Evolutionary conservation across 2,797 vertebrate genomes (phyloP), one percentile per base, ranked within the genome.

Genomic region (Tenualosa ilisha): DNA sequence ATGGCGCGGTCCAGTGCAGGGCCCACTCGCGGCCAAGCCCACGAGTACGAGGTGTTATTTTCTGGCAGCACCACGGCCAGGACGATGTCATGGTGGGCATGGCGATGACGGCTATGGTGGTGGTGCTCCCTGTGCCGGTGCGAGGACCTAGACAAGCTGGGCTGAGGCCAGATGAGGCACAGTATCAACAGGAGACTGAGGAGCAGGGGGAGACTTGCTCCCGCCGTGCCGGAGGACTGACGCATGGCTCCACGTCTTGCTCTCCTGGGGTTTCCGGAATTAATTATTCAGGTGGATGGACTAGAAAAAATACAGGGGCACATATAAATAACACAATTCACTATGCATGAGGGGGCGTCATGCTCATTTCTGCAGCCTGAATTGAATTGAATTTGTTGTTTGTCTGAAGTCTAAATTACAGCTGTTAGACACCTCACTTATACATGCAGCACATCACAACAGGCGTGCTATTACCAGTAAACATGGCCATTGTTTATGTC

Each of bases 1-100:
- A 96, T 75, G 0, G 97, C 98, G 5, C 96, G 91, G 0, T 92
- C 89, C 43, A 99, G 89, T 0, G 97, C 97, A 0, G 98, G 97
- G 0, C 97, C 97, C 6, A 99, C 95, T 3, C 98, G 96, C 0
- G 96, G 96, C 98, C 97, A 98, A 3, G 98, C 97, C 98, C 98
- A 99, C 0, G 97, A 96, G 92, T 98, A 99, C 1, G 91, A 92
- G 0, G 95, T 96, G 92, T 98, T 98, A 84, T 22, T 93, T 82
- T 92, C 89, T 0, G 98, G 98, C 3, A 99, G 89, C 26, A 99
- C 96, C 88, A 97, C 93, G 0, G 97, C 98, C n/a, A 99, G 88
- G 0, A 96, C 96, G 91, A 98, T 87, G 89, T 96, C 90, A 75
- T 83, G 84, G 1, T 4, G 86, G 5, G 24, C 22, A 17, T 83